Base-by-base conservation (phyloP, 2,113 vertebrate genomes). In the Clarias batrachus region DNA sequence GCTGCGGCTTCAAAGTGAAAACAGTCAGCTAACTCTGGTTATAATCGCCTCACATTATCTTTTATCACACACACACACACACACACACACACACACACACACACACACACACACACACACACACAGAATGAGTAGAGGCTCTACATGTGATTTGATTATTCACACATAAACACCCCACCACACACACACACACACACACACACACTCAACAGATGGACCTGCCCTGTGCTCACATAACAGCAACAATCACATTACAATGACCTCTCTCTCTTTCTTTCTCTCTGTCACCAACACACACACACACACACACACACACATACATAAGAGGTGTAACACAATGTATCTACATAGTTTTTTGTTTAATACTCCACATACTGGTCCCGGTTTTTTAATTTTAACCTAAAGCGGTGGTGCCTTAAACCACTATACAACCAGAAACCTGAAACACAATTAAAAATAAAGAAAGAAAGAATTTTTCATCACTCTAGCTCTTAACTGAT, bases 131-230 rank as follows among this genome's bases (percentile, higher is more conserved):
- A 54, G 62, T 56, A 30, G 41, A 83, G 16, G 71, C 65, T 71
- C 76, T 57, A 52, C 62, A 62, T 68, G 63, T n/a, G 65, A 80
- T 85, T 74, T 21, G 37, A 85, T 66, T 79, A 79, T 82, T 82
- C 56, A 41, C 54, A 33, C 63, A 62, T 48, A 77, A 25, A 80
- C 56, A 54, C 25, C 41, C 23, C 23, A 25, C n/a, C 21, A 57
- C 14, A 78, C 52, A 76, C 41, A n/a, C 71, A 25, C 73, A 52
- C 41, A 54, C 70, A 41, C 70, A 41, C 33, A 73, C 66, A 82
- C 65, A 82, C 70, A 57, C 27, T 30, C 65, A 78, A 27, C 76
- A 78, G 76, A 78, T 78, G 52, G 52, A 56, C 76, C n/a, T 56
- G 54, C 76, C 54, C 76, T 78, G 52, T 57, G 57, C 52, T 80